Base-by-base conservation (phyloP, 2,888 invertebrate species). In the Tromatobia lineatoria region DNA sequence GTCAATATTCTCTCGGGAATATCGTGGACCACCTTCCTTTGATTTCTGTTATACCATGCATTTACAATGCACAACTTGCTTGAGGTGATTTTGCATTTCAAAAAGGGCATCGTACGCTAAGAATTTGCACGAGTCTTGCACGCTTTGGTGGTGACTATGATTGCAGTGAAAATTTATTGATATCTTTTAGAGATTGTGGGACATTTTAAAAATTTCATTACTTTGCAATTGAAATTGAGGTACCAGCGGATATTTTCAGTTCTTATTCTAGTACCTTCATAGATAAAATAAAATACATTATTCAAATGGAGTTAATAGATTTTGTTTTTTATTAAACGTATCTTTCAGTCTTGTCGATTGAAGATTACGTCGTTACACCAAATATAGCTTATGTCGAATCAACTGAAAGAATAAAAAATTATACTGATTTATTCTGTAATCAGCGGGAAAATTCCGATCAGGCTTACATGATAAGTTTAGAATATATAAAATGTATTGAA, bases 1-100 rank as follows among this genome's bases (percentile, higher is more conserved):
- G 34, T 8, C 61, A 61, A 61, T 61, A 38, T 38, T 61, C 61
- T 61, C 61, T 4, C n/a, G 59, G 61, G 61, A 34, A 61, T 34
- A 61, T 61, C 18, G 34, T 34, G 10, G 61, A 61, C 61, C 61
- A 34, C 34, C 61, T 29, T 34, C 6, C 61, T n/a, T 18, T 34
- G 8, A 10, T 34, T 34, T 34, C 61, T 34, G n/a, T 15, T 15
- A n/a, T 59, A 59, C 34, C 34, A n/a, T 29, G 29, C 29, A 34
- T 59, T 34, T 59, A 15, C 61, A 34, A 34, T 25, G 25, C 15
- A 2, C 45, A 15, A 15, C 45, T 45, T 45, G 3, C 11, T 15
- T 3, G 4, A 3, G 15, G 52, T 4, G 52, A n/a, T 4, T 52
- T 15, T 45, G 45, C 45, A 45, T 45, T 45, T 15, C 2, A 20